These are phyloP conservation scores for Stomatorhinus walkeri DNA, from an alignment of 2,797 vertebrate species.

Conservation along the genomic window DNA sequence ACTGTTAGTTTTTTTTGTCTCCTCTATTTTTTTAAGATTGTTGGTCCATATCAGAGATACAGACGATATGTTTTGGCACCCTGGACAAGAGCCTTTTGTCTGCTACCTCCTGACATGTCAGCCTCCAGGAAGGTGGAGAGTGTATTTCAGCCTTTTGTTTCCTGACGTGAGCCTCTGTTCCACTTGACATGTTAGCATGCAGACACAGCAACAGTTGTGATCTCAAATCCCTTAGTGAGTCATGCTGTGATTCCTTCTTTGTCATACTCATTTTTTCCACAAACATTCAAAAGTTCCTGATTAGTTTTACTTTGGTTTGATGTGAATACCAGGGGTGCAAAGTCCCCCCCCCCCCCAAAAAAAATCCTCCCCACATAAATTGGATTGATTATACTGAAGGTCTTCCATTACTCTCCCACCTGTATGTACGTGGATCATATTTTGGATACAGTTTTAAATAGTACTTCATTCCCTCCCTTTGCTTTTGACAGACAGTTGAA, in stretches of 20 bases:
- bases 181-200: constrained; percentile 1
- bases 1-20: neutral
- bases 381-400: neutral
- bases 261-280: neutral
- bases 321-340: neutral
- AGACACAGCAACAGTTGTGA: constrained; percentile 5
- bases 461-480: neutral
- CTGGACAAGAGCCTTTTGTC: neutral
- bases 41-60: neutral
- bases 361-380: neutral
- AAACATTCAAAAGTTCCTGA: neutral
- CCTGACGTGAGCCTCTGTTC: neutral
- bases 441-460: neutral
- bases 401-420: neutral
- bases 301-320: neutral
- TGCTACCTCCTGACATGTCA: constrained; percentile 2
- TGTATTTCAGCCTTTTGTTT: neutral
- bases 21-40: neutral
- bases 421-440: neutral
- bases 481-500: neutral
- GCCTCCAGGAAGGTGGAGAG: neutral
- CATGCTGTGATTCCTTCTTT: neutral
- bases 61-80: neutral
- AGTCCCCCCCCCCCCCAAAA: neutral
- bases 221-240: neutral